Conservation (phyloP, 1,140 invertebrate species). For the Halictus rubicundus region DNA sequence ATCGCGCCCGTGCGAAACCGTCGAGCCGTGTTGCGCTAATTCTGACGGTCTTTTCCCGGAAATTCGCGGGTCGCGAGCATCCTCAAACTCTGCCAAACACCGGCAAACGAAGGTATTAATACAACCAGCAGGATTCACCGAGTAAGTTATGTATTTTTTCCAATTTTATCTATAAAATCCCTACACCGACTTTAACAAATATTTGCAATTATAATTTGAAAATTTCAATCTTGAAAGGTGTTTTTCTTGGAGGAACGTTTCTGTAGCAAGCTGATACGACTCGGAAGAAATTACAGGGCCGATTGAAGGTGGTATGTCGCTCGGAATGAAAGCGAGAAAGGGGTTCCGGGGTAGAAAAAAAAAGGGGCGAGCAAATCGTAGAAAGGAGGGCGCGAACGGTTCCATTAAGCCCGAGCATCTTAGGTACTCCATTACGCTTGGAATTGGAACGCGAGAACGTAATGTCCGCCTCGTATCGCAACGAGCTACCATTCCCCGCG, state of each 20-base stretch:
- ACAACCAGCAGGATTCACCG: no score
- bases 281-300: no score
- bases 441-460: constrained; percentile 55
- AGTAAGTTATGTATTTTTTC: no score
- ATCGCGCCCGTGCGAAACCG: background rate
- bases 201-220: no score
- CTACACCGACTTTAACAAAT: no score
- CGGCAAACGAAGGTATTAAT: no score
- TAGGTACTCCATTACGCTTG: constrained; percentile 58
- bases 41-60: background rate
- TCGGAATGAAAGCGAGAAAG: background rate
- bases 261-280: no score
- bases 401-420: constrained; percentile 55
- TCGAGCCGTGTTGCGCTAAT: constrained; percentile 5
- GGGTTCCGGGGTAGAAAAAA: background rate
- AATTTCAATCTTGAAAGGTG: no score
- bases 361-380: background rate
- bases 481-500: constrained; percentile 20
- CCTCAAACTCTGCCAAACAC: no score
- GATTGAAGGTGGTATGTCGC: background rate
- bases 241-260: no score
- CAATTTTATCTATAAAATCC: no score
- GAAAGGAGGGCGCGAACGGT: constrained; percentile 26
- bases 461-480: constrained; percentile 46
- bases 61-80: background rate